Evolutionary conservation across 2,888 invertebrate species (phyloP), one percentile per base, ranked within the genome.

Genomic region (Atherix ibis): DNA sequence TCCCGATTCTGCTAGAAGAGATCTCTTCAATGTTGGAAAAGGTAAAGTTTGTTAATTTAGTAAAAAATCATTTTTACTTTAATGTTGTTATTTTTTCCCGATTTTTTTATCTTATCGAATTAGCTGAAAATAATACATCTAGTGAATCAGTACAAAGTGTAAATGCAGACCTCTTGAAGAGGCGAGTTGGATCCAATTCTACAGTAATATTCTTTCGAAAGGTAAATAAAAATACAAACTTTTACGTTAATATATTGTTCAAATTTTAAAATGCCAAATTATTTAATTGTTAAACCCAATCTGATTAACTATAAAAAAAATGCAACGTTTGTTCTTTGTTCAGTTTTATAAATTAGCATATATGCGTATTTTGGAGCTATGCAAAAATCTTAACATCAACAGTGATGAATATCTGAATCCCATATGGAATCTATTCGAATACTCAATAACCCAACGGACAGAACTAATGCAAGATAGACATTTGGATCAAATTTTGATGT

Each of bases 401-500:
- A 76, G 79, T 26, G 69, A 71, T 26, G 80, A 79, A 44, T 58
- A 83, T 39, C 73, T 78, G 44, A 71, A 76, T 38, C 89, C 88
- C 65, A 91, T 95, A 46, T 98, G 97, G 97, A 95, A 97, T 1
- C 83, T 89, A 48, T 84, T 98, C 49, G 95, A 98, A 58, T 73
- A 88, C 62, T 78, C 85, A 3, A 70, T 98, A 46, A 76, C 82
- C 45, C 72, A 83, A 40, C 76, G 87, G 49, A 81, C 82, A 0
- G 72, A 77, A 42, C 66, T 98, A 30, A 80, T 98, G 76, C 71
- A 73, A 47, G 92, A 95, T 58, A 70, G 98, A 4, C 97, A 99
- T 62, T 67, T 99, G 18, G 98, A 98, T 65, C 98, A 99, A 64
- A 75, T 97, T 44, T 70, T 98, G 33, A 94, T 99, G 92, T 98